Evolutionary conservation across 2,113 vertebrate species (phyloP).

Genomic region (Cyanoliseus patagonus): DNA sequence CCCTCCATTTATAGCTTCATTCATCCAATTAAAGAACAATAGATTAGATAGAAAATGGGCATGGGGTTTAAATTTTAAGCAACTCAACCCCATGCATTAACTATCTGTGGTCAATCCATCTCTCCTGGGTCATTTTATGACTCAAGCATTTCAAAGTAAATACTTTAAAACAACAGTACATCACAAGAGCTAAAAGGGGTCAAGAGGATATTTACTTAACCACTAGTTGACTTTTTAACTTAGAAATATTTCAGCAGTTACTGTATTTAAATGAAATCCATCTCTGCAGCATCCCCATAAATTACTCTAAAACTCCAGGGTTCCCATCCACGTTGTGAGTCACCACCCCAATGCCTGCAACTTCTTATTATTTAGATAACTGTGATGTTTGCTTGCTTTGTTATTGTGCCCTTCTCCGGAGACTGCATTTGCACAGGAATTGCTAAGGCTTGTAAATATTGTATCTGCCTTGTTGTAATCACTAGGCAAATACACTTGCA

Average conservation of each 20-base stretch:
- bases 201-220: conserved; percentile 64
- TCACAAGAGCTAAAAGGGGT: conserved; percentile 60
- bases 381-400: conserved; percentile 52
- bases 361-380: conserved; percentile 46
- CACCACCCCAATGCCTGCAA: conserved; percentile 30
- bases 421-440: conserved; percentile 64
- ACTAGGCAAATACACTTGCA: conserved; percentile 58
- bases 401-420: conserved; percentile 59
- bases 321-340: conserved; percentile 38
- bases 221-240: conserved; percentile 61
- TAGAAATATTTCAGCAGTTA: conserved; percentile 56
- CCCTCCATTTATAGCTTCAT: conserved; percentile 56
- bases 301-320: conserved; percentile 63
- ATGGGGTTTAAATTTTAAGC: conserved; percentile 28
- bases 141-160: conserved; percentile 60
- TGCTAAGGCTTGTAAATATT: conserved; percentile 70
- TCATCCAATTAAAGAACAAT: conserved; percentile 67
- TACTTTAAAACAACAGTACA: conserved; percentile 54
- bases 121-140: conserved; percentile 56
- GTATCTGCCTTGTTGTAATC: conserved; percentile 64
- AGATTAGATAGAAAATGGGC: conserved; percentile 34
- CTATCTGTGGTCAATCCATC: conserved; percentile 18
- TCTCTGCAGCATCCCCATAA: conserved; percentile 63
- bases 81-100: conserved; percentile 24
- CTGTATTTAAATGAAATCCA: conserved; percentile 66